A percentile compares a stretch with the other conserved stretches of the same genome.
phyloP scores from a whole-genome alignment of 2,113 vertebrate genomes.

The Elephantulus edwardii region DNA sequence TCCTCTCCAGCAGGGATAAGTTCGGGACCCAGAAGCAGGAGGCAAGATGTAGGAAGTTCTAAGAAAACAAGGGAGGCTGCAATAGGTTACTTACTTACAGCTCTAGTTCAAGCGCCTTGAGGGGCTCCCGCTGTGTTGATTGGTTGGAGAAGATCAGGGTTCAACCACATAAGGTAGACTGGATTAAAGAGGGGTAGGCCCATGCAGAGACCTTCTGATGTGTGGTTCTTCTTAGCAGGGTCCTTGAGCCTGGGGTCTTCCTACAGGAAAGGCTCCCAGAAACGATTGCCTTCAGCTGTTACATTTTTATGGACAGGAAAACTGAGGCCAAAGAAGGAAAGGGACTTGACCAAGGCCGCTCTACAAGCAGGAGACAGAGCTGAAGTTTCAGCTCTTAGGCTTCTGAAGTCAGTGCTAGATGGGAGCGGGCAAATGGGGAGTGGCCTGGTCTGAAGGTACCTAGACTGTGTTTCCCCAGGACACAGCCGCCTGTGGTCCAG shows the following conservation, averaged over 20 bases:
- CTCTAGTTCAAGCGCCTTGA: neutral
- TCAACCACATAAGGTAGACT: neutral
- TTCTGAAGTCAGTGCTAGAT: neutral
- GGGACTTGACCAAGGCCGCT: neutral
- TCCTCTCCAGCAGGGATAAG: neutral
- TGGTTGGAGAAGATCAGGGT: neutral
- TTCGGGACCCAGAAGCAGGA: neutral
- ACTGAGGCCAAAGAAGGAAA: neutral
- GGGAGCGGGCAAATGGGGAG: neutral
- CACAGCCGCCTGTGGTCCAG: neutral
- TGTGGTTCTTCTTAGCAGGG: neutral
- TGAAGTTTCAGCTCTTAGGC: neutral
- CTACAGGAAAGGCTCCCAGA: neutral
- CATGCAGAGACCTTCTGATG: accelerated
- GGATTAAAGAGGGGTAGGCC: neutral
- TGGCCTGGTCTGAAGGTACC: neutral
- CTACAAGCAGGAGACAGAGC: neutral
- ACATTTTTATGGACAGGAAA: neutral
- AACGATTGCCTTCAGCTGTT: neutral
- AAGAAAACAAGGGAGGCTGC: neutral
- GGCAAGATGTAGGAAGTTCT: neutral
- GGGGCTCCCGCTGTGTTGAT: neutral
- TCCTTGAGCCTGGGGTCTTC: neutral
- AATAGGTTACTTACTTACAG: neutral
- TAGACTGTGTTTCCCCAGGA: neutral